These are phyloP conservation scores for Coptodon rendalli DNA, from an alignment of 2,113 vertebrate genomes.

Conservation along the genomic window DNA sequence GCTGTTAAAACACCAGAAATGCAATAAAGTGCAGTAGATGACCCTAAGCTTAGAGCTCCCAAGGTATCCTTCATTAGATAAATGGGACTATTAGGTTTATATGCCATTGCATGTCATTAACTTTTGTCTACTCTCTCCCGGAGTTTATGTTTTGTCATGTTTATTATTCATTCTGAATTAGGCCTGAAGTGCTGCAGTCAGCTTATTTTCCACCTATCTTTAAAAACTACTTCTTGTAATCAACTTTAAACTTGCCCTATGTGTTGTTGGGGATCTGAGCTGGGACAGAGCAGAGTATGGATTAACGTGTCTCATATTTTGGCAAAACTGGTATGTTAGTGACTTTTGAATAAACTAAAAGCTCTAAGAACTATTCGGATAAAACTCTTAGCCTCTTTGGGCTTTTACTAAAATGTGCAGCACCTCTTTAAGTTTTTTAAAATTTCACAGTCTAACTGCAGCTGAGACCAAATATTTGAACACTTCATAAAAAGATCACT, in stretches of 20 bases:
- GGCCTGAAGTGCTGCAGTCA: not conserved
- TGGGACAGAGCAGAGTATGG: not conserved
- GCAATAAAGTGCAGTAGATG: not conserved
- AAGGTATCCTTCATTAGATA: not conserved
- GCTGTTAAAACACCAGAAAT: not conserved
- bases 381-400: no score
- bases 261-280: not conserved
- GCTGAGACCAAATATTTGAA: not conserved
- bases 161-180: not conserved
- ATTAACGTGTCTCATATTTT: not conserved
- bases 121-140: not conserved
- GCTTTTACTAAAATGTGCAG: not conserved
- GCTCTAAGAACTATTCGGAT: not conserved
- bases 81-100: not conserved
- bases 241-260: not conserved
- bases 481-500: not conserved
- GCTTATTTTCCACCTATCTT: not conserved
- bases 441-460: not conserved
- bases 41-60: not conserved
- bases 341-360: not conserved
- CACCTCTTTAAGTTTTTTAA: not conserved
- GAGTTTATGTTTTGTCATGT: not conserved
- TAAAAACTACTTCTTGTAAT: not conserved
- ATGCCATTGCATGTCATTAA: not conserved
- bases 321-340: not conserved